Base-by-base conservation (phyloP, 2,113 vertebrate species). In the Ranitomeya imitator region DNA sequence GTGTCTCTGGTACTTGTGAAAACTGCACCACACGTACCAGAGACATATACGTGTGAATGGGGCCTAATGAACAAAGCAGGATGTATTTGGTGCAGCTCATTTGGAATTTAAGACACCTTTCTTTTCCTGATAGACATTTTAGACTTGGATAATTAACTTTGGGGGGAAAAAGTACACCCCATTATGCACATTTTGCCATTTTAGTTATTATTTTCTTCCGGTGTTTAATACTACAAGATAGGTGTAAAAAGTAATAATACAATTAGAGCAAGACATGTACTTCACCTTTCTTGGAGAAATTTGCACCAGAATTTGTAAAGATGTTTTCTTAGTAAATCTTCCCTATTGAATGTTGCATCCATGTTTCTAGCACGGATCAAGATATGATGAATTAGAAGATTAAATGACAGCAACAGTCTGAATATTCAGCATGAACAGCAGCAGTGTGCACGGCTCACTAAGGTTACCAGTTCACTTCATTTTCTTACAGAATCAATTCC, bases 391-490 rank as follows among this genome's bases (percentile, higher is more conserved):
- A 61, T 61, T 81, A 19, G 57, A 45, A 26, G 23, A 81, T 81
- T 61, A 81, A 61, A 81, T 61, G 37, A 63, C 59, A 37, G 23
- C 79, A 81, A 61, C 59, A 81, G 26, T 18, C 26, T 61, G 15
- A 23, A 63, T 61, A 45, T 61, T 81, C 79, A 45, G n/a, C 79
- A 81, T 81, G 59, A 81, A 80, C 19, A 61, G 57, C 79, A 81
- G 57, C 79, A 61, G 55, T 63, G 7, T 61, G 16, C 26, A 13
- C 16, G 9, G 57, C 59, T 37, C 31, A 45, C 31, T 31, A 37
- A 61, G 26, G 79, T 81, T 81, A 81, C 57, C 79, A 45, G 79
- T 81, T 81, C 57, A 37, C 57, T 81, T 81, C 79, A 55, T 81
- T 81, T 59, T 81, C 31, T 21, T 81, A 11, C 57, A 61, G 79